phyloP scores from a whole-genome alignment of 2,797 vertebrate species.

The Coluber constrictor region DNA sequence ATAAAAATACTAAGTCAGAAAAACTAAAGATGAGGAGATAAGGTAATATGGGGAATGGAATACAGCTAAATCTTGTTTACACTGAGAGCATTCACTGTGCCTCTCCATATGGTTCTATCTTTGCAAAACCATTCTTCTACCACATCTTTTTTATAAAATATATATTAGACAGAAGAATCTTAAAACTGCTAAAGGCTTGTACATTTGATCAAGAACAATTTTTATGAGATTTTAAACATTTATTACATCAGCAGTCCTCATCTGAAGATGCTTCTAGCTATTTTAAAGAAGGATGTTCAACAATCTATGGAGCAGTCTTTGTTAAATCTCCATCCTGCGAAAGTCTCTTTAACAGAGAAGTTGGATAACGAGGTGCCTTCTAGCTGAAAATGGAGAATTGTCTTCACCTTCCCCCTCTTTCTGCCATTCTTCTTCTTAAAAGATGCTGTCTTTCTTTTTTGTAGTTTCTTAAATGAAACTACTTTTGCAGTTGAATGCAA shows the following conservation, averaged over 20 bases:
- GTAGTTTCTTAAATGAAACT: constrained; percentile 19
- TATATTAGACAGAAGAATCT: background rate
- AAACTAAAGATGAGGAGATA: background rate
- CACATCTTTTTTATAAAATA: background rate
- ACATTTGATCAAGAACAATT: background rate
- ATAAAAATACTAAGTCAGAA: background rate
- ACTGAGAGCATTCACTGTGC: background rate
- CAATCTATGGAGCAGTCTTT: background rate
- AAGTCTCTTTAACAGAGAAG: background rate
- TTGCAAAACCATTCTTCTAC: background rate
- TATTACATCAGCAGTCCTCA: background rate
- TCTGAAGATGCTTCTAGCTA: background rate
- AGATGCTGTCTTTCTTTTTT: background rate
- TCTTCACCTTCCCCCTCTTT: background rate
- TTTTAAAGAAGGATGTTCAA: background rate
- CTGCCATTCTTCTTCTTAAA: background rate
- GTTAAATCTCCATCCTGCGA: background rate
- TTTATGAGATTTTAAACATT: background rate
- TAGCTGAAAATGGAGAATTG: constrained; percentile 24
- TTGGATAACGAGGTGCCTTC: background rate
- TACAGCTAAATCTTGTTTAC: background rate
- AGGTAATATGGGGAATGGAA: background rate
- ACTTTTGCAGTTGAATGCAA: background rate
- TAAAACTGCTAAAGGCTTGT: background rate
- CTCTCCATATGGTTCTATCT: background rate